Base-by-base conservation (phyloP, 64 coral and sea anemone species). In the Hydrozoanthus tunicans region DNA sequence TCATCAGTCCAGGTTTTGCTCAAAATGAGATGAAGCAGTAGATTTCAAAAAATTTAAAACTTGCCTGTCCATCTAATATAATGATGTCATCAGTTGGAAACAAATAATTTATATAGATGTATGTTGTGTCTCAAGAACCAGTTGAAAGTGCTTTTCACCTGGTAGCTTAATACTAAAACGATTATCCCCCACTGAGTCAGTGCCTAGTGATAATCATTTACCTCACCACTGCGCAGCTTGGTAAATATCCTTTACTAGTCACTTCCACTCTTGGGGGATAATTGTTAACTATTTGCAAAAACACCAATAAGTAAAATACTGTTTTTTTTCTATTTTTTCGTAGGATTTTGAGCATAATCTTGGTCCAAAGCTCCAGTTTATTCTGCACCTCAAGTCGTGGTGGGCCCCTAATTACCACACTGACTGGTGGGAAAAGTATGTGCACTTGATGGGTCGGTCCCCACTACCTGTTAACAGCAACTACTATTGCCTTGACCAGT, bases 351-450 rank as follows among this genome's bases (percentile, higher is more conserved):
- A 98, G n/a, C 88, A 94, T 14, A 98, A 95, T 57, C 90, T 98
- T 77, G 96, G 96, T 58, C 96, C 96, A 6, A 98, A 98, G 54
- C 89, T 98, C 0, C 96, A 98, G 79, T 98, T 98, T 78, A 95
- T 90, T 64, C 43, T 98, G 5, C 92, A 92, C 20, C 79, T 98
- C 6, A 95, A 95, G 64, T 98, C 96, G 3, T 98, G 96, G 96
- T 98, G 94, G 90, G 92, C 91, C 24, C 57, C 94, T 5, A 98
- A 98, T 62, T 98, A 94, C 80, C 90, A 94, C 71, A 98, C 92
- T 25, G 96, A 98, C 74, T 98, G 96, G 96, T 98, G 96, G 96
- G 96, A 98, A 68, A 98, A 98, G 90, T 98, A 98, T 73, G 96
- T 98, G 12, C 90, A 98, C 53, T 72, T 80, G 62, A 98, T 95